Evolutionary conservation across 2,113 vertebrate genomes (phyloP).

Genomic region (Charadrius vociferus): DNA sequence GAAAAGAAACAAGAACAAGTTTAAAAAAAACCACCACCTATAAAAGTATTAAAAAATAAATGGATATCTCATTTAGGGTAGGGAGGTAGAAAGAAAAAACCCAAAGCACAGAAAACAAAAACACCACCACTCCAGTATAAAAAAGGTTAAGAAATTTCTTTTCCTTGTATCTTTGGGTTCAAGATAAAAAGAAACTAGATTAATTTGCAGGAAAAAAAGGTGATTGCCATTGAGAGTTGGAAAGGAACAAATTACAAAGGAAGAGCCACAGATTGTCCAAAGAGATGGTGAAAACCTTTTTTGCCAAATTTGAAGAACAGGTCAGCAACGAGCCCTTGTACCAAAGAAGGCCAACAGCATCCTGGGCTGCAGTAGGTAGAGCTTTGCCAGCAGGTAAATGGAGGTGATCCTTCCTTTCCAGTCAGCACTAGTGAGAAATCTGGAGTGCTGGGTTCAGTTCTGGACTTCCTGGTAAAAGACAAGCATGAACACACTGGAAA

Average conservation of each 20-base stretch:
- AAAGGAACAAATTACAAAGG: neutral
- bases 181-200: neutral
- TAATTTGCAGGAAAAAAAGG: neutral
- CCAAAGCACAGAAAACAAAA: no score
- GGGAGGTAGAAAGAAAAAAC: neutral
- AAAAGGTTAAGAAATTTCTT: neutral
- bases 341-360: neutral
- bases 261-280: neutral
- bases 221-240: rapidly evolving
- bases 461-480: neutral
- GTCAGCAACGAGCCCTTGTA: neutral
- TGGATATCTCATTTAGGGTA: neutral
- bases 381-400: rapidly evolving
- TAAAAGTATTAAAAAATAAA: neutral
- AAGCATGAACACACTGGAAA: neutral
- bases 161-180: neutral
- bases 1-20: neutral
- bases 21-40: neutral
- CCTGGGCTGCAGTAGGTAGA: neutral
- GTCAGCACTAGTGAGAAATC: neutral
- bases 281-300: neutral
- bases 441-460: neutral
- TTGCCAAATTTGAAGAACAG: neutral
- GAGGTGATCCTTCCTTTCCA: neutral
- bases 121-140: rapidly evolving